phyloP scores from a whole-genome alignment of 2,888 invertebrate genomes.

The Dynastes grantii region DNA sequence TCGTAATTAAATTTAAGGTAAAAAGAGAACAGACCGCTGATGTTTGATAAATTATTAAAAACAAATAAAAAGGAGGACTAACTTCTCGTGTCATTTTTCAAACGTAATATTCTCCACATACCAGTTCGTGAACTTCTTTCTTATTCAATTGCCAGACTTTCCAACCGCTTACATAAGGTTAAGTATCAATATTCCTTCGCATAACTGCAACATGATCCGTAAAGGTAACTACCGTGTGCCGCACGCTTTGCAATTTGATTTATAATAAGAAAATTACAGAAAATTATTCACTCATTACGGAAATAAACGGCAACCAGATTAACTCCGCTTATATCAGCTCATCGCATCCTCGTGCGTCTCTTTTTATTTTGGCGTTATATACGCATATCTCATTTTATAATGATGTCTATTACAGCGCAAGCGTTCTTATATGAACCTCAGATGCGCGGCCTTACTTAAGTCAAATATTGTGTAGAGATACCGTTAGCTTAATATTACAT shows the following conservation, averaged over 20 bases:
- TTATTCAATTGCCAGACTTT: background rate
- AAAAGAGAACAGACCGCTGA: no score
- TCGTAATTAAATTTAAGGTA: no score
- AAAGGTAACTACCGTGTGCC: slow-evolving; percentile 10
- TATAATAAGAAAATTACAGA: slow-evolving; percentile 30
- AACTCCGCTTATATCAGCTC: slow-evolving; percentile 17
- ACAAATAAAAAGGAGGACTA: no score
- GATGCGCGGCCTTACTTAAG: slow-evolving; percentile 11
- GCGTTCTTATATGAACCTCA: background rate
- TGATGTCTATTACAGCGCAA: slow-evolving; percentile 16
- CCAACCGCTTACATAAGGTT: background rate
- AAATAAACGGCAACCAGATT: slow-evolving; percentile 25
- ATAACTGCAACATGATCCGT: slow-evolving; percentile 8
- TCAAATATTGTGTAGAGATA: slow-evolving; percentile 37
- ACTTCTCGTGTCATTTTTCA: no score
- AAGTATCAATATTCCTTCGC: slow-evolving; percentile 4
- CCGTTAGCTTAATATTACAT: slow-evolving; percentile 47
- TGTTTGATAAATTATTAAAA: no score
- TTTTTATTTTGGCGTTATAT: slow-evolving; percentile 18
- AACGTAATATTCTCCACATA: no score
- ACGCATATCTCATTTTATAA: slow-evolving; percentile 28
- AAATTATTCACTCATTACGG: slow-evolving; percentile 30
- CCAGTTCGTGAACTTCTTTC: background rate
- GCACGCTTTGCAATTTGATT: slow-evolving; percentile 19
- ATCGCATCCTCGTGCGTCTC: slow-evolving; percentile 17